phyloP scores from a whole-genome alignment of 23 tunicate species.

The Styela clava region DNA sequence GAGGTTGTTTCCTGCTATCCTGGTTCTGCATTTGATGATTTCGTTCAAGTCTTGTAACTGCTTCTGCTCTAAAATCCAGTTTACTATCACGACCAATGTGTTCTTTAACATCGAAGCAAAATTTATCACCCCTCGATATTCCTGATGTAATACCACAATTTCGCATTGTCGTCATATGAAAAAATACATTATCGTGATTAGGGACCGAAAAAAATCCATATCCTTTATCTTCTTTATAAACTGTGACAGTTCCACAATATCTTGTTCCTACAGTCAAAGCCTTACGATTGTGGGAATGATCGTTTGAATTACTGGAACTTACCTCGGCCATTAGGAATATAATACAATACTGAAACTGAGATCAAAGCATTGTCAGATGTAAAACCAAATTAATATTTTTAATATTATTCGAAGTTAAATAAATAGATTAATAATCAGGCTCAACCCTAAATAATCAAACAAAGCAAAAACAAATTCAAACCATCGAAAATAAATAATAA shows the following conservation, averaged over 20 bases:
- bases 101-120: conserved; percentile 25
- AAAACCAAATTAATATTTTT: too few relatives aligned
- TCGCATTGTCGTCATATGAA: conserved; percentile 26
- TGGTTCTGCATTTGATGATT: background rate
- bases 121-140: conserved; percentile 2
- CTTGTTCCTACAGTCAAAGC: background rate
- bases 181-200: conserved; percentile 38
- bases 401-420: too few relatives aligned
- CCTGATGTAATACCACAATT: conserved; percentile 11
- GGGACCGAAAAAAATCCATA: conserved; percentile 52
- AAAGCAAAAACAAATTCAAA: too few relatives aligned
- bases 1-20: background rate
- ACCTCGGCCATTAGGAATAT: background rate
- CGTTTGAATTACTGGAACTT: too few relatives aligned
- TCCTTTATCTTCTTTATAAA: conserved; percentile 35
- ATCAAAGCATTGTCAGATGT: too few relatives aligned
- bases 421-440: too few relatives aligned
- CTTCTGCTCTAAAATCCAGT: background rate
- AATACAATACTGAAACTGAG: too few relatives aligned
- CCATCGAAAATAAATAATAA: too few relatives aligned
- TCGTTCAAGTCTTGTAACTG: background rate
- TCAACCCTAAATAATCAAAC: too few relatives aligned
- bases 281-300: background rate
- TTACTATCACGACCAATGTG: background rate
- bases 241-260: conserved; percentile 18